Evolutionary conservation across 2,113 vertebrate species (phyloP).

Genomic region (Galeopterus variegatus): DNA sequence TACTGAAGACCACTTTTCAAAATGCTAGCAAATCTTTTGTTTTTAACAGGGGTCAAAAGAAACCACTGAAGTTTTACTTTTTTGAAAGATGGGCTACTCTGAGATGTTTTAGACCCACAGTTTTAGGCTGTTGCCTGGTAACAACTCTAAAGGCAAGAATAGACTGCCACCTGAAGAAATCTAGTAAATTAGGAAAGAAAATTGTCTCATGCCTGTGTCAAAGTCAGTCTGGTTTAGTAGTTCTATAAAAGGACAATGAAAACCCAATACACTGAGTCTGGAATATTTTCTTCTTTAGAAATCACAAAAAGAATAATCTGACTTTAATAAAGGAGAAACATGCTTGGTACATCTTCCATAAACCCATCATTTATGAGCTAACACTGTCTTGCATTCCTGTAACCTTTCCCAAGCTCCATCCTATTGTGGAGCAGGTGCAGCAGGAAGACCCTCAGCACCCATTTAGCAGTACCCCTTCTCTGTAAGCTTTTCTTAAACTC

Average conservation of each 20-base stretch:
- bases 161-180: slow-evolving; percentile 34
- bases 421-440: background rate
- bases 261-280: background rate
- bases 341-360: background rate
- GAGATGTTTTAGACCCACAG: background rate
- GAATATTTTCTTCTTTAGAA: slow-evolving; percentile 19
- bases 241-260: slow-evolving; percentile 47
- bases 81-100: slow-evolving; percentile 40
- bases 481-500: background rate
- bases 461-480: too few species aligned
- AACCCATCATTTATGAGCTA: background rate
- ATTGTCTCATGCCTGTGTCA: slow-evolving; percentile 17
- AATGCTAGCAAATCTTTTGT: slow-evolving; percentile 11
- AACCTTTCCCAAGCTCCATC: background rate
- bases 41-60: slow-evolving; percentile 56
- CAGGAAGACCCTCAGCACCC: background rate
- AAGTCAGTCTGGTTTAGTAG: slow-evolving; percentile 48
- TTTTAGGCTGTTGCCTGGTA: slow-evolving; percentile 69
- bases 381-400: rapidly evolving
- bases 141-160: background rate
- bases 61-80: slow-evolving; percentile 58
- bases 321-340: background rate
- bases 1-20: background rate
- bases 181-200: slow-evolving; percentile 65
- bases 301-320: slow-evolving; percentile 2